phyloP scores from a whole-genome alignment of 1,140 invertebrate species.

The Megalopta genalis region DNA sequence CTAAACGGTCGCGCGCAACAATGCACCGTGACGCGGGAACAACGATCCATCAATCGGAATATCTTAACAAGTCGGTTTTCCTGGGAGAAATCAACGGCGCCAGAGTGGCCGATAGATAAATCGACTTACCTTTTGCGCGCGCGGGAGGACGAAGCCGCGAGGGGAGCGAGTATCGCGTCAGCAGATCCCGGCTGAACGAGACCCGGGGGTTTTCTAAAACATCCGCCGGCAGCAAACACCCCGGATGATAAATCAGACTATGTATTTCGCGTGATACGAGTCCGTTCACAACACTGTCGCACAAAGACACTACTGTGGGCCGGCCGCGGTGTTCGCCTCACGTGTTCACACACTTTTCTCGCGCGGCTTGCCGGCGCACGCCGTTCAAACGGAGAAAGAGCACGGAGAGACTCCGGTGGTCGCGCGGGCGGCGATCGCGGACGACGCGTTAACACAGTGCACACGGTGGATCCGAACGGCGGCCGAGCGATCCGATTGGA shows the following conservation, averaged over 20 bases:
- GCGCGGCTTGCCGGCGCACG: too few species aligned
- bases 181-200: conserved; percentile 2
- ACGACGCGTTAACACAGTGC: neutral
- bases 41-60: neutral
- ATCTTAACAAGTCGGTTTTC: neutral
- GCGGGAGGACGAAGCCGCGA: too few species aligned
- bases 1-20: too few species aligned
- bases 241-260: neutral
- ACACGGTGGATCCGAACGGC: too few species aligned
- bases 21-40: too few species aligned
- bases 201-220: conserved; percentile 19
- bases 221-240: neutral
- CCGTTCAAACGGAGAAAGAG: too few species aligned
- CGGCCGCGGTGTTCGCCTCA: too few species aligned
- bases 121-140: conserved; percentile 21
- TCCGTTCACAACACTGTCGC: neutral
- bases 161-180: neutral
- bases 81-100: conserved; percentile 29
- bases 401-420: too few species aligned
- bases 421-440: neutral
- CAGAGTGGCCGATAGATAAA: conserved; percentile 1
- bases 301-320: neutral
- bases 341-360: too few species aligned
- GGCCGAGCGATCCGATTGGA: neutral
- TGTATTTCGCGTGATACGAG: neutral